Evolutionary conservation across 2,113 vertebrate species (phyloP).

Genomic region (Lycocorax pyrrhopterus): DNA sequence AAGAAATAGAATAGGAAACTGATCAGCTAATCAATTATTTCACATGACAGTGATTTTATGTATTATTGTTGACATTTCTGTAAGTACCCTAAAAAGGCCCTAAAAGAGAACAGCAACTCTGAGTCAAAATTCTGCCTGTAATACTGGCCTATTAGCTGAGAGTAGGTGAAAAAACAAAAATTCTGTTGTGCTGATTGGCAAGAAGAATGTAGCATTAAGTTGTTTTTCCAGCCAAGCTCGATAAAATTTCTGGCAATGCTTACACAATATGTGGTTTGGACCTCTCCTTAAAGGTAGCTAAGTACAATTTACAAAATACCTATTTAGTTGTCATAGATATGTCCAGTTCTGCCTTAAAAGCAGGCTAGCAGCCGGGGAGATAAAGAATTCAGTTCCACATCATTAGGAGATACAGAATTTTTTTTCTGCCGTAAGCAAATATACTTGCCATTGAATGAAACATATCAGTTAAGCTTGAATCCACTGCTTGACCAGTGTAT

Average conservation of each 20-base stretch:
- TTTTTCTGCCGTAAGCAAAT: conserved; percentile 26
- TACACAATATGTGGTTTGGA: not conserved
- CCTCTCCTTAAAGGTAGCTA: conserved; percentile 38
- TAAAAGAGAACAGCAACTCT: not conserved
- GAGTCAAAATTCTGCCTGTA: not conserved
- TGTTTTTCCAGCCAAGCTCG: conserved; percentile 18
- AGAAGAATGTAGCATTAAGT: conserved; percentile 38
- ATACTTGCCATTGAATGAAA: not conserved
- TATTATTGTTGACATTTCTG: conserved; percentile 33
- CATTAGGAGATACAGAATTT: not conserved
- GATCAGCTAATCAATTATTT: conserved; percentile 45
- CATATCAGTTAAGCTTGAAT: not conserved
- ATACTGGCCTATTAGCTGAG: not conserved
- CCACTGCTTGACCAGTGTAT: not conserved
- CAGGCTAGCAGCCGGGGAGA: not conserved
- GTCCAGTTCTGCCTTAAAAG: conserved; percentile 31
- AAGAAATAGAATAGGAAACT: conserved; percentile 44
- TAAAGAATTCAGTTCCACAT: conserved; percentile 27
- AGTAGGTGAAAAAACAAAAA: not conserved
- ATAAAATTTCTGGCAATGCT: conserved; percentile 28
- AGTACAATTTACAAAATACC: conserved; percentile 23
- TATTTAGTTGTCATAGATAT: conserved; percentile 33
- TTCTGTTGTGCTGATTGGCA: conserved; percentile 19
- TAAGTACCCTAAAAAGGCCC: not conserved
- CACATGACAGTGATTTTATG: conserved; percentile 14